A percentile compares a stretch with the other conserved stretches of the same genome.
These are phyloP conservation scores for Protobothrops flavoviridis DNA, from an alignment of 2,113 vertebrate genomes.

Conservation along the genomic window DNA sequence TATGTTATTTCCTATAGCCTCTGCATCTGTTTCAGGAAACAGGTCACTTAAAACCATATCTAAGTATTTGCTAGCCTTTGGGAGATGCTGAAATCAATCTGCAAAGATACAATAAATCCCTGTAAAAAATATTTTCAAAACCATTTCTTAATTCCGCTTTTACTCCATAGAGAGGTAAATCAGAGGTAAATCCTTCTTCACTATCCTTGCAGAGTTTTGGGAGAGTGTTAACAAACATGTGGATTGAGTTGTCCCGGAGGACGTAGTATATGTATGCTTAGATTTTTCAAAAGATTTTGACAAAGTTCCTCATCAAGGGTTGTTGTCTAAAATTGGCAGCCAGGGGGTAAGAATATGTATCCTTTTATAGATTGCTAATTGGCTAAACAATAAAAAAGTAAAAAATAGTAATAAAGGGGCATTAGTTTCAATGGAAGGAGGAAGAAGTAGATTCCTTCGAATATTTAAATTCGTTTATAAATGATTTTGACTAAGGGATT, in stretches of 20 bases:
- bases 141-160: background rate
- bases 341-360: background rate
- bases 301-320: background rate
- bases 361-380: background rate
- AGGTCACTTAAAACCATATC: background rate
- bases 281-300: background rate
- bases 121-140: background rate
- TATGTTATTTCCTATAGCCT: background rate
- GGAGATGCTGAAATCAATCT: background rate
- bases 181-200: background rate
- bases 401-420: background rate
- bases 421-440: background rate
- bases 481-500: background rate
- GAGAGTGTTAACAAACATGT: background rate
- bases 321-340: background rate
- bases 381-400: background rate
- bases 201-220: background rate
- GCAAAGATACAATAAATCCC: background rate
- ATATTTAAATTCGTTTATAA: background rate
- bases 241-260: background rate
- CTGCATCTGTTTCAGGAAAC: background rate
- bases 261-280: background rate
- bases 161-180: background rate
- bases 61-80: background rate
- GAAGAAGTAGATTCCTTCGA: background rate